phyloP scores from a whole-genome alignment of 2,888 invertebrate species.

The Drosophila anceps region DNA sequence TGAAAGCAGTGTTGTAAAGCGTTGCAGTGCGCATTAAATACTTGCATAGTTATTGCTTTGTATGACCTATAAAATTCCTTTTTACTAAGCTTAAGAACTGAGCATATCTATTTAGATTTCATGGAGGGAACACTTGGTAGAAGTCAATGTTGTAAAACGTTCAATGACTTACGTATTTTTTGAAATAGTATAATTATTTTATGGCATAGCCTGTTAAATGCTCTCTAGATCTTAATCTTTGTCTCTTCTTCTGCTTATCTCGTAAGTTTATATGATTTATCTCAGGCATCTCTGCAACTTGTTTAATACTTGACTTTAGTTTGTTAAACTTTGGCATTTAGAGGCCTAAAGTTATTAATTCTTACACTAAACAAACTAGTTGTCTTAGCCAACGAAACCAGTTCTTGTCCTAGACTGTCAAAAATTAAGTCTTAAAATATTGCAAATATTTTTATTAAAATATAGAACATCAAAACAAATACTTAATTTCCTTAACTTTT shows the following conservation, averaged over 20 bases:
- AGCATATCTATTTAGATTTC: background rate
- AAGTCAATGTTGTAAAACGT: slow-evolving; percentile 1
- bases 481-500: too few species aligned
- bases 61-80: background rate
- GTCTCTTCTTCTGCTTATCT: background rate
- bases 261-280: background rate
- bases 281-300: background rate
- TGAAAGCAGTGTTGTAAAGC: background rate
- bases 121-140: too few species aligned
- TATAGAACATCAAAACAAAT: background rate
- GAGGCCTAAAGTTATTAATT: background rate
- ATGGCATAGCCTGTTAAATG: too few species aligned
- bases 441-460: background rate
- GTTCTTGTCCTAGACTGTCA: background rate
- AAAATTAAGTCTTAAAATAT: background rate
- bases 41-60: background rate
- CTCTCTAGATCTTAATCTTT: background rate
- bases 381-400: background rate
- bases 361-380: slow-evolving; percentile 3
- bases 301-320: background rate
- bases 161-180: too few species aligned
- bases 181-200: too few species aligned
- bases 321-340: slow-evolving; percentile 2
- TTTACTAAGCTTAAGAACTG: background rate
- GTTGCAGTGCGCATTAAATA: background rate